Evolutionary conservation across 2,888 invertebrate genomes (phyloP).

Genomic region (Bombylius major): DNA sequence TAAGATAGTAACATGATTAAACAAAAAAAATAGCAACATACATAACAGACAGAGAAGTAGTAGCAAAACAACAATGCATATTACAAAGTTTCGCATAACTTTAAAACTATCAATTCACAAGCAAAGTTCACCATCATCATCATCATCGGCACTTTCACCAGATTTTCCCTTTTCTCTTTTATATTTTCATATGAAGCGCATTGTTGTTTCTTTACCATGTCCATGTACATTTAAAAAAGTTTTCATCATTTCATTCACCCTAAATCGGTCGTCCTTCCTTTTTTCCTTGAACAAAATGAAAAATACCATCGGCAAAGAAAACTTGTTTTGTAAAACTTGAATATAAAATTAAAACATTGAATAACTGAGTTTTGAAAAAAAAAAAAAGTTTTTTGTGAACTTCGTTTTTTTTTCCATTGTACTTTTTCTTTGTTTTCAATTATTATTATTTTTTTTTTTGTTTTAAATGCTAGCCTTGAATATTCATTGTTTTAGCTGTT

Average conservation of each 20-base stretch:
- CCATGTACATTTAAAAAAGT: not conserved
- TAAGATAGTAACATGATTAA: too few species aligned
- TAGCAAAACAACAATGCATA: too few species aligned
- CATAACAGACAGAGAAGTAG: too few species aligned
- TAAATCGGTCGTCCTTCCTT: not conserved
- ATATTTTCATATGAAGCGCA: too few species aligned
- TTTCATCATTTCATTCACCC: constrained; percentile 1
- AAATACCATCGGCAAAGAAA: constrained; percentile 1
- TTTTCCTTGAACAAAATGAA: not conserved
- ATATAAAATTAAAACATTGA: constrained; percentile 8
- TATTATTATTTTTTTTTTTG: too few species aligned
- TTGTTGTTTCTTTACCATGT: too few species aligned
- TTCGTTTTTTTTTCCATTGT: too few species aligned
- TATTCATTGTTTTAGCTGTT: not conserved
- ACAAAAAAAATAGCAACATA: too few species aligned
- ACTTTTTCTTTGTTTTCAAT: constrained; percentile 1
- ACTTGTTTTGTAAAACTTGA: constrained; percentile 4
- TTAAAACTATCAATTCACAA: constrained; percentile 6
- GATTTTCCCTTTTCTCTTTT: not conserved
- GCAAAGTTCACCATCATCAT: constrained; percentile 5
- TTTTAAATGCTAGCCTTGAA: not conserved
- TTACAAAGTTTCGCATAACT: constrained; percentile 9
- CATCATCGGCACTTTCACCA: not conserved
- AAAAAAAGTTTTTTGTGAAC: not conserved
- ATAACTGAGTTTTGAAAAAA: constrained; percentile 4